A percentile compares a stretch with the other conserved stretches of the same genome.
Evolutionary conservation across 2,888 invertebrate genomes (phyloP).

Genomic region (Agrochola circellaris): DNA sequence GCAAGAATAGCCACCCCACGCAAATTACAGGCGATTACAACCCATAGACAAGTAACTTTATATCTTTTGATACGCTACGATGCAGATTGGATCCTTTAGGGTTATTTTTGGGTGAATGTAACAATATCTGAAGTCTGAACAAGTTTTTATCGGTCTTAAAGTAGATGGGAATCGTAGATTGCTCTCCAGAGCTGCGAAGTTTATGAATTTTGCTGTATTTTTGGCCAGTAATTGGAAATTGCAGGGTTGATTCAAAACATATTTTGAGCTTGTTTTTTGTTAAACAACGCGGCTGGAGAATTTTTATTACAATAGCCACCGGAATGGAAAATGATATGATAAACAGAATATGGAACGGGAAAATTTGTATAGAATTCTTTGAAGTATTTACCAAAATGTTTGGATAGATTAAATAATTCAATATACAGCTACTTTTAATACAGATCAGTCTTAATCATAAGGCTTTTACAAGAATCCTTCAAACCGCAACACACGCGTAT

Average conservation of each 20-base stretch:
- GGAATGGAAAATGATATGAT: background rate
- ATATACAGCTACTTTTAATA: background rate
- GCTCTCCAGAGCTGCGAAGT: conserved; percentile 9
- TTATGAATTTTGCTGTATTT: conserved; percentile 19
- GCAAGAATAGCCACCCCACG: conserved; percentile 55
- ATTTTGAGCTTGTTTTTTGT: conserved; percentile 13
- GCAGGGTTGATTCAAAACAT: conserved; percentile 13
- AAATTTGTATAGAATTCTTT: background rate
- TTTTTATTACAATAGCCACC: conserved; percentile 1
- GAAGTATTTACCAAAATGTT: background rate
- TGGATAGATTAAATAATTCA: background rate
- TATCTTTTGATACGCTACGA: conserved; percentile 55
- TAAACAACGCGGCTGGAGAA: conserved; percentile 15
- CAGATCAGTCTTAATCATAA: background rate
- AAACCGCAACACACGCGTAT: conserved; percentile 22
- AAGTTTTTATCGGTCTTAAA: conserved; percentile 33
- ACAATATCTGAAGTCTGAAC: conserved; percentile 28
- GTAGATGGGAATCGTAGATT: conserved; percentile 11
- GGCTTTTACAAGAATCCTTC: background rate
- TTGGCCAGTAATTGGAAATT: conserved; percentile 9
- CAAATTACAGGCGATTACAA: conserved; percentile 59
- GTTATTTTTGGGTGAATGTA: conserved; percentile 32
- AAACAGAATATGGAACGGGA: background rate
- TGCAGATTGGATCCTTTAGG: conserved; percentile 49
- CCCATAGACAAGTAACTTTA: conserved; percentile 44